These are phyloP conservation scores for Steinernema carpocapsae DNA, from an alignment of 2,888 invertebrate genomes.

Conservation along the genomic window DNA sequence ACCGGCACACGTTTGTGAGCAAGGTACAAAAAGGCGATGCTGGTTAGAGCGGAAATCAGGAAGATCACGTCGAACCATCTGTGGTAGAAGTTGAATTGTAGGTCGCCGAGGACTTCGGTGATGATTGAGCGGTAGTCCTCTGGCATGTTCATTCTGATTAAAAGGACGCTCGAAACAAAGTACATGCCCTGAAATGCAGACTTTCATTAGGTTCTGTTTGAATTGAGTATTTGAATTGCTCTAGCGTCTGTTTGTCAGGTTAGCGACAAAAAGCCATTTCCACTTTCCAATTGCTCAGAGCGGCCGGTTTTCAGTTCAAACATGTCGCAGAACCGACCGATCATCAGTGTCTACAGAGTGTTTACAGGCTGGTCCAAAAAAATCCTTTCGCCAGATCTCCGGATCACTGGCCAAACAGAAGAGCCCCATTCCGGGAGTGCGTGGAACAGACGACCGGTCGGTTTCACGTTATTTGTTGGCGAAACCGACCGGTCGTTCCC, in stretches of 20 bases:
- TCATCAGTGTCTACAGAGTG: no score
- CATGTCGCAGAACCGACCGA: no score
- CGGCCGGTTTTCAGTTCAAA: no score
- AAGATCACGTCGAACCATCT: conserved; percentile 99
- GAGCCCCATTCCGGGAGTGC: no score
- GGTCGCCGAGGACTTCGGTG: conserved; percentile 88
- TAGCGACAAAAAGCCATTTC: no score
- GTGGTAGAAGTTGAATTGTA: conserved; percentile 98
- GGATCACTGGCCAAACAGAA: no score
- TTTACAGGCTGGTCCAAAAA: conserved; percentile 11
- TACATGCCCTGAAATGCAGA: conserved; percentile 88
- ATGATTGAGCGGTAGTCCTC: conserved; percentile 87
- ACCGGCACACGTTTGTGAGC: conserved; percentile 85
- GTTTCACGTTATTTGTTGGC: no score
- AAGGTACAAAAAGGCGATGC: conserved; percentile 90
- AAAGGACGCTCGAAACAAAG: conserved; percentile 92
- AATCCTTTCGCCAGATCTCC: no score
- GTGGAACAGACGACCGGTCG: no score
- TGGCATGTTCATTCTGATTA: conserved; percentile 99
- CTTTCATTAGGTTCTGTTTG: not conserved
- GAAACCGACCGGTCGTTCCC: no score
- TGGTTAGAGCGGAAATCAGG: conserved; percentile 77
- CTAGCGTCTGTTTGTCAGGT: not conserved
- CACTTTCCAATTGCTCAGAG: no score
- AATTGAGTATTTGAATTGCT: not conserved